A percentile compares a stretch with the other conserved stretches of the same genome.
phyloP scores from a whole-genome alignment of 2,797 vertebrate species.

The Sphaeramia orbicularis region DNA sequence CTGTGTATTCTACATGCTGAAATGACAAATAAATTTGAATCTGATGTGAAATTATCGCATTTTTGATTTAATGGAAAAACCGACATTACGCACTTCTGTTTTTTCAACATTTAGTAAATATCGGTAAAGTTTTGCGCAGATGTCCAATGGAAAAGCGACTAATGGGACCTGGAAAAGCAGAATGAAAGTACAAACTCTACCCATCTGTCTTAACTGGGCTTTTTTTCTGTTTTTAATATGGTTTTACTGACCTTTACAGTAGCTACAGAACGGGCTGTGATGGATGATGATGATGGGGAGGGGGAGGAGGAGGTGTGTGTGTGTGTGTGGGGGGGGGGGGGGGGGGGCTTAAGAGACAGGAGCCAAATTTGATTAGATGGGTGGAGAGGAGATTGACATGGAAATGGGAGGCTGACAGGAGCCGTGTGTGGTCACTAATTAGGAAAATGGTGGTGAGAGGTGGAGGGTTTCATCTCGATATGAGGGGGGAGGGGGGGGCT shows the following conservation, averaged over 20 bases:
- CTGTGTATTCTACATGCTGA: too few relatives aligned
- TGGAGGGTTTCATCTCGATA: constrained; percentile 52
- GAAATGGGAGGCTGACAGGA: constrained; percentile 45
- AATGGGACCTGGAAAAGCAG: neutral
- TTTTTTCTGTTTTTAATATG: constrained; percentile 29
- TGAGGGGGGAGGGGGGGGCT: constrained; percentile 77
- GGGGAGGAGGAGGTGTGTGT: constrained; percentile 22
- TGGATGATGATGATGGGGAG: constrained; percentile 32
- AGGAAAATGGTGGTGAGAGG: constrained; percentile 59
- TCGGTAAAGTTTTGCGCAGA: too few relatives aligned
- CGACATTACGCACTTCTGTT: too few relatives aligned
- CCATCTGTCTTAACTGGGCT: too few relatives aligned
- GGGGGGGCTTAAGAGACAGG: constrained; percentile 15
- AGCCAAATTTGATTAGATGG: constrained; percentile 39
- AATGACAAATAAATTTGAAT: too few relatives aligned
- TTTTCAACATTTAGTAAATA: too few relatives aligned
- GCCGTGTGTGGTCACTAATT: constrained; percentile 77
- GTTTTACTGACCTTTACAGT: constrained; percentile 54
- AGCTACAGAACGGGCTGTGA: constrained; percentile 18
- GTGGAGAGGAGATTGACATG: constrained; percentile 38
- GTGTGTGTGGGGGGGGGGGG: constrained; percentile 40
- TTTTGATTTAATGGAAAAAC: too few relatives aligned
- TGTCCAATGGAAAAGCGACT: too few relatives aligned
- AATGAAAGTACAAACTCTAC: neutral
- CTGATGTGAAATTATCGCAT: too few relatives aligned